phyloP scores from a whole-genome alignment of 2,888 invertebrate species.

The Patella caerulea region DNA sequence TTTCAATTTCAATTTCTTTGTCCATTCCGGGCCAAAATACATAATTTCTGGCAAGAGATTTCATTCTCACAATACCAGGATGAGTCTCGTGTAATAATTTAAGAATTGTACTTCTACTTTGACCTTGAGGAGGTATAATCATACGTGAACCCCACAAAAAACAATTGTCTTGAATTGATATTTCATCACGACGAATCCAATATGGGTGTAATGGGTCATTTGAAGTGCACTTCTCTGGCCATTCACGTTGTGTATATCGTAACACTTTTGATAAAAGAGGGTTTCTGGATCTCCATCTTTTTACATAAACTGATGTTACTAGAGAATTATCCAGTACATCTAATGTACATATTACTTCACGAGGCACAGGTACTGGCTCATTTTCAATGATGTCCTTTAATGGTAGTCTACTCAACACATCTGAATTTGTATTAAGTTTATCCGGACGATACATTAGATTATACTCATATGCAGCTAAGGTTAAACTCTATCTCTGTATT shows the following conservation, averaged over 20 bases:
- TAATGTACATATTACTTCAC: background rate
- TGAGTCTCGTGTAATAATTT: conserved; percentile 28
- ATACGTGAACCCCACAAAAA: conserved; percentile 28
- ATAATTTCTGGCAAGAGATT: conserved; percentile 1
- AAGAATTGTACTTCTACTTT: conserved; percentile 13
- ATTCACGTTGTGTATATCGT: background rate
- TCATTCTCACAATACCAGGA: conserved; percentile 30
- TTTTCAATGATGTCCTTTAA: too few relatives aligned
- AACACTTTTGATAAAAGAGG: background rate
- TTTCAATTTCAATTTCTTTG: conserved; percentile 12
- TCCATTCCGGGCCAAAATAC: conserved; percentile 15
- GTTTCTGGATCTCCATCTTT: background rate
- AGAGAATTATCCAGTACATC: background rate
- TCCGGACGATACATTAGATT: background rate
- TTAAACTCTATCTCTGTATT: background rate
- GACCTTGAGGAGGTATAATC: conserved; percentile 19
- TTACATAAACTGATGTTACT: background rate
- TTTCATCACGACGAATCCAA: conserved; percentile 3
- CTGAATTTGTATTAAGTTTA: too few relatives aligned
- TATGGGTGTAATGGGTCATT: background rate
- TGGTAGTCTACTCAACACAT: too few relatives aligned
- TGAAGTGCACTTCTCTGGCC: background rate
- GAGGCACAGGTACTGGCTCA: background rate
- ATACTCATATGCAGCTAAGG: background rate
- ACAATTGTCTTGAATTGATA: conserved; percentile 20